These are phyloP conservation scores for Belgica antarctica DNA, from an alignment of 2,888 invertebrate genomes.

Conservation along the genomic window DNA sequence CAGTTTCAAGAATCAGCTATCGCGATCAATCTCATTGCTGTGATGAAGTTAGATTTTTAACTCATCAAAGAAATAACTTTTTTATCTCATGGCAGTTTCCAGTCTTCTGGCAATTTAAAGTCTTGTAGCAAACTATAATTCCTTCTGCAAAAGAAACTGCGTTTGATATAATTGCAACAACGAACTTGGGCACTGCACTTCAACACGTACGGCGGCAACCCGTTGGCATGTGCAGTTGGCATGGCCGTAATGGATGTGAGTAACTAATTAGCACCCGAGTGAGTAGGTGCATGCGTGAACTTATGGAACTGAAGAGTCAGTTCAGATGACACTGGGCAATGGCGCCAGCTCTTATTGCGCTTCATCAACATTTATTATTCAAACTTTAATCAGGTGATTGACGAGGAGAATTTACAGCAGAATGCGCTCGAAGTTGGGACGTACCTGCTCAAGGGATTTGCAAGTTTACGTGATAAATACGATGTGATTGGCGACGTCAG, in stretches of 20 bases:
- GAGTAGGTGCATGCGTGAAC: neutral
- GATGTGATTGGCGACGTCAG: slow-evolving; percentile 37
- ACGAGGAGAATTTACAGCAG: slow-evolving; percentile 79
- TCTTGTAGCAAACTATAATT: neutral
- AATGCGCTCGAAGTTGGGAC: slow-evolving; percentile 76
- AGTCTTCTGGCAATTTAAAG: no score
- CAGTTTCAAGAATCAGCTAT: slow-evolving; percentile 70
- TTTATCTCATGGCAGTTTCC: no score
- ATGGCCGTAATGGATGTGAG: slow-evolving; percentile 87
- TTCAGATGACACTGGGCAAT: neutral
- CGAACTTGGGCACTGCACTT: no score
- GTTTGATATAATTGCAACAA: no score
- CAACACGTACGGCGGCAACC: slow-evolving; percentile 96
- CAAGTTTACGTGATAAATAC: slow-evolving; percentile 36
- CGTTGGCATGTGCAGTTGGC: slow-evolving; percentile 83
- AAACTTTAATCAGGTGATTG: slow-evolving; percentile 66
- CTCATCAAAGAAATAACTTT: no score
- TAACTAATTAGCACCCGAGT: neutral
- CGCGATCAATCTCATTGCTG: no score
- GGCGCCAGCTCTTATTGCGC: neutral
- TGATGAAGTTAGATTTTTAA: no score
- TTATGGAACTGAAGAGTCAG: neutral
- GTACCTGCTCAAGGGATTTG: slow-evolving; percentile 72
- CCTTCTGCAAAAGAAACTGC: no score
- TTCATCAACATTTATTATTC: slow-evolving; percentile 38